These are phyloP conservation scores for Tenebrosternarchus preto DNA, from an alignment of 2,113 vertebrate species.

Conservation along the genomic window DNA sequence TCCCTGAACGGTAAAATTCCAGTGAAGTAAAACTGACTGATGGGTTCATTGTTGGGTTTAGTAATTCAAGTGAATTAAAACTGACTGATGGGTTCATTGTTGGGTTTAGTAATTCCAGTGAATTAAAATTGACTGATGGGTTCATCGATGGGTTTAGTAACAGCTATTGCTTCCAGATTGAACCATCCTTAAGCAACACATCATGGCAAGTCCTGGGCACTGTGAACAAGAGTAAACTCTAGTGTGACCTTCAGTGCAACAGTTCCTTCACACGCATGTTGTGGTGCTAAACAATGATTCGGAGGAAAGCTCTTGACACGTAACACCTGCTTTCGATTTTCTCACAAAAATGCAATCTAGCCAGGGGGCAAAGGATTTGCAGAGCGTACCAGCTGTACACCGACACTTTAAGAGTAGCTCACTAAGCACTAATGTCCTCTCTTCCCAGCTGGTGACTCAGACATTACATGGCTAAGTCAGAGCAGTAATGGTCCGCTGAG, in stretches of 20 bases:
- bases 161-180: not conserved
- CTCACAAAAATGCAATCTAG: constrained; percentile 11
- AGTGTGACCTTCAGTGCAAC: not conserved
- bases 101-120: not conserved
- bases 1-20: not conserved
- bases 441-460: constrained; percentile 38
- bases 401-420: constrained; percentile 33
- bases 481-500: constrained; percentile 28
- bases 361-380: constrained; percentile 12
- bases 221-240: not conserved
- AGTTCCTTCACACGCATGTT: constrained; percentile 11
- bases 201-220: not conserved
- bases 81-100: not conserved
- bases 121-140: not conserved
- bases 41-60: not conserved
- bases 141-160: not conserved
- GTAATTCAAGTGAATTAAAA: too few species aligned
- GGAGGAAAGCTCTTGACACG: not conserved
- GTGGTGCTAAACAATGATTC: constrained; percentile 7
- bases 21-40: not conserved
- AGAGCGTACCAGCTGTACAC: constrained; percentile 29
- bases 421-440: constrained; percentile 17
- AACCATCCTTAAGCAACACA: not conserved
- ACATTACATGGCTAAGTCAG: constrained; percentile 14
- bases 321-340: constrained; percentile 20